Evolutionary conservation across 2,113 vertebrate species (phyloP).

Genomic region (Oreochromis spilurus): DNA sequence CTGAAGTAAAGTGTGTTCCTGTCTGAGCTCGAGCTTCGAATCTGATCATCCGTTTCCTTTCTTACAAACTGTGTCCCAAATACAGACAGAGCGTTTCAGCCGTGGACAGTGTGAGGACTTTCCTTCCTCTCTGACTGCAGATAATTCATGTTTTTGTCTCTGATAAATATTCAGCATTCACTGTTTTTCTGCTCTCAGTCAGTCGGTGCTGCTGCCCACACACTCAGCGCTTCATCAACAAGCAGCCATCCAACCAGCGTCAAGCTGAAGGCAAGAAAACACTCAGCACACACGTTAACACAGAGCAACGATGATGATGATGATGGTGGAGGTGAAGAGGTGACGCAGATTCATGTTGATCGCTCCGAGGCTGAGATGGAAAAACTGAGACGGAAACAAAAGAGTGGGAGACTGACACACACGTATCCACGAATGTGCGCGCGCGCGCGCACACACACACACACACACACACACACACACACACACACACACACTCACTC

Average conservation of each 20-base stretch:
- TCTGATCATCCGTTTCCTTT: background rate
- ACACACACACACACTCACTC: background rate
- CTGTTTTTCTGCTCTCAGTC: background rate
- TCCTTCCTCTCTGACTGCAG: background rate
- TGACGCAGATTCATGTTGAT: conserved; percentile 19
- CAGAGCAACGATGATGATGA: background rate
- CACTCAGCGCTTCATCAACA: background rate
- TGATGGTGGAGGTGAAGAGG: conserved; percentile 29
- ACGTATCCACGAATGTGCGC: background rate
- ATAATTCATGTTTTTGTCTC: background rate
- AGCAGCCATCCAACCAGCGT: background rate
- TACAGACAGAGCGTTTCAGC: background rate
- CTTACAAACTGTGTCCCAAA: background rate
- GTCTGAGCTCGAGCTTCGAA: background rate
- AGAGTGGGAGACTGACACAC: background rate
- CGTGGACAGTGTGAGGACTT: background rate
- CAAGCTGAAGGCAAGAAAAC: background rate
- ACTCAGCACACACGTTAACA: background rate
- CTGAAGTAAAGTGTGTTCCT: background rate
- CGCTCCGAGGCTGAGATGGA: conserved; percentile 11
- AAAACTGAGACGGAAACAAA: background rate
- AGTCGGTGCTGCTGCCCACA: conserved; percentile 21
- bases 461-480: background rate
- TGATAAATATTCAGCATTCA: background rate
- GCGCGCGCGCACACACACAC: rapidly evolving